Base-by-base conservation (phyloP, 2,797 vertebrate species). In the Orientallactaga sibirica region DNA sequence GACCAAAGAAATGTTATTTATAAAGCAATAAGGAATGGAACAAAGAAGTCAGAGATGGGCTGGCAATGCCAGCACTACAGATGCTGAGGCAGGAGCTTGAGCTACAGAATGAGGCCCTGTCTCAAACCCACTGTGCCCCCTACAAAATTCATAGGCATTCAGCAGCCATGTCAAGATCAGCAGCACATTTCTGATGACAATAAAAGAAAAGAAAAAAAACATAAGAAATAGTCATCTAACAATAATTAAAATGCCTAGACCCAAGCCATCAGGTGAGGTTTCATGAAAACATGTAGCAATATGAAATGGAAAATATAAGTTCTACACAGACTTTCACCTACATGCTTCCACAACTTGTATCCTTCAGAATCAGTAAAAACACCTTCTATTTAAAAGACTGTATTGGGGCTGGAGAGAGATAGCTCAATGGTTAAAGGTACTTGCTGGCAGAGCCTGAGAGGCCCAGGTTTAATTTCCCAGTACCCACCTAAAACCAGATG, bases 171-270 rank as follows among this genome's bases (percentile, higher is more conserved):
- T 52, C n/a, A 78, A 87, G 67, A 88, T 22, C 24, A 83, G 61
- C 41, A 93, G 20, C 16, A 71, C 27, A 83, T 48, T 85, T 85
- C 68, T 80, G 20, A 16, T 33, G 58, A 75, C 16, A 10, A 82
- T n/a, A 80, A 94, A 91, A 93, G 91, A 29, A 91, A 58, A 85
- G 68, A 1, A 78, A 89, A 81, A 71, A 33, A 9, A 43, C 64
- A 83, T 90, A 41, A 93, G 18, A 73, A 61, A 27, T 15, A 58
- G n/a, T 24, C 41, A 90, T 18, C 55, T 2, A 75, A 33, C 58
- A 93, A 85, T 76, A 29, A 48, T 11, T 88, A 77, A 41, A 0
- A 8, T n/a, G 58, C 8, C n/a, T 58, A 22, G 10, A 7, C 68
- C 79, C 14, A 92, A 86, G 73, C 14, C 73, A 89, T 68, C 24